Percentiles rank a stretch among this genome's conserved stretches.
Evolutionary conservation across 2,797 vertebrate species (phyloP).

Genomic region (Benthosema pterotum): DNA sequence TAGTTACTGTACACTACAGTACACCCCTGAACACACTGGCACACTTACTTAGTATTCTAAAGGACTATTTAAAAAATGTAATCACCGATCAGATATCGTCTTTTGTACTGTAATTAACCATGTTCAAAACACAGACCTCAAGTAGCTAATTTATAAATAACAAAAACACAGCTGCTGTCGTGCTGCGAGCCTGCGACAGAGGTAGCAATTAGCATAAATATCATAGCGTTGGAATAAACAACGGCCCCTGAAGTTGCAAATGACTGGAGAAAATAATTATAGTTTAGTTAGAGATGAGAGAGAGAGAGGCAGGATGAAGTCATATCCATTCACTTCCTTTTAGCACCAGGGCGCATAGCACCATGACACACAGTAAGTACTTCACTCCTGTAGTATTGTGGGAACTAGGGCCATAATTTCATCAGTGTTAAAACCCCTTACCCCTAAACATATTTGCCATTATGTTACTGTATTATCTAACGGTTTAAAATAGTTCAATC

Average conservation of each 20-base stretch:
- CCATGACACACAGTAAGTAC: too few relatives aligned
- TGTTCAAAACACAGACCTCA: slow-evolving; percentile 39
- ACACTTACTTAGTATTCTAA: too few relatives aligned
- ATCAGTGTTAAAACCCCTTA: too few relatives aligned
- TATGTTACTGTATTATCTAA: too few relatives aligned
- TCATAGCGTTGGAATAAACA: slow-evolving; percentile 46
- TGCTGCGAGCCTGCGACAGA: slow-evolving; percentile 25
- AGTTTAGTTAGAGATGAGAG: neutral
- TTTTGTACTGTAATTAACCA: slow-evolving; percentile 47
- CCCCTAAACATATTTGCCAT: too few relatives aligned
- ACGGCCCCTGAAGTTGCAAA: slow-evolving; percentile 48
- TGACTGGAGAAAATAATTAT: slow-evolving; percentile 54
- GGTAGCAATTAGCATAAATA: slow-evolving; percentile 50
- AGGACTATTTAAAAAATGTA: slow-evolving; percentile 4
- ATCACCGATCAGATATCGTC: slow-evolving; percentile 22
- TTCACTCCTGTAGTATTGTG: too few relatives aligned
- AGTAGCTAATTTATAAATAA: slow-evolving; percentile 54
- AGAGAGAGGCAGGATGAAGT: neutral
- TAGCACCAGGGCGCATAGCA: too few relatives aligned
- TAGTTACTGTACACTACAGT: too few relatives aligned
- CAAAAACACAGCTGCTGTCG: slow-evolving; percentile 56
- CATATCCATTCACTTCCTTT: too few relatives aligned
- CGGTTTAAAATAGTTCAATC: too few relatives aligned
- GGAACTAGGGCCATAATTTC: too few relatives aligned
- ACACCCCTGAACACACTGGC: too few relatives aligned